A percentile compares a stretch with the other conserved stretches of the same genome.
These are phyloP conservation scores for Phrynocephalus forsythii DNA, from an alignment of 2,797 vertebrate genomes.

Conservation along the genomic window DNA sequence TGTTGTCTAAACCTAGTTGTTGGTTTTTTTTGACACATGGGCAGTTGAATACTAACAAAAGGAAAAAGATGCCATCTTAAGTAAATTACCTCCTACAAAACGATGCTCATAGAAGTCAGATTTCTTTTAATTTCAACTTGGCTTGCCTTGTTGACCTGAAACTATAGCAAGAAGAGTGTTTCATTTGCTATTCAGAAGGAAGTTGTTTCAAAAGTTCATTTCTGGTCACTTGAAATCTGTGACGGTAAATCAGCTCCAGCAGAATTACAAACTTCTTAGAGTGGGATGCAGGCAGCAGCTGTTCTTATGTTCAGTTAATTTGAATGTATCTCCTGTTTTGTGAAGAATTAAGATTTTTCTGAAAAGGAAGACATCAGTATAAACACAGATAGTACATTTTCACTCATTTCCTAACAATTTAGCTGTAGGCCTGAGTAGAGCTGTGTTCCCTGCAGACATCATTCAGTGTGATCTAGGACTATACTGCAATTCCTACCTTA, in stretches of 20 bases:
- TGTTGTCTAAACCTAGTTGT: background rate
- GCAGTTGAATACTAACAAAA: constrained; percentile 8
- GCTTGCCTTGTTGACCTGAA: constrained; percentile 9
- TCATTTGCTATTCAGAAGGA: background rate
- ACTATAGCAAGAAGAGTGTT: constrained; percentile 49
- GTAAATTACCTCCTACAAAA: background rate
- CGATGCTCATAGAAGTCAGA: background rate
- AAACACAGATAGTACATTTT: constrained; percentile 18
- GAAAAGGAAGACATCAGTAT: constrained; percentile 57
- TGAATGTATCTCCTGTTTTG: constrained; percentile 33
- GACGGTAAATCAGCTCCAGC: background rate
- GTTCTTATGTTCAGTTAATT: constrained; percentile 4
- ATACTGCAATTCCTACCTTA: constrained; percentile 48
- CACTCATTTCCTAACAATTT: constrained; percentile 11
- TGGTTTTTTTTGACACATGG: background rate
- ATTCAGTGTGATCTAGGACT: constrained; percentile 44
- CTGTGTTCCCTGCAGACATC: constrained; percentile 35
- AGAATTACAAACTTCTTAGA: background rate
- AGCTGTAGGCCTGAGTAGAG: background rate
- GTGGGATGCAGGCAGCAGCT: constrained; percentile 30
- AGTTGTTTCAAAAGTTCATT: constrained; percentile 3
- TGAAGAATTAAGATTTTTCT: constrained; percentile 37
- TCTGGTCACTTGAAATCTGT: rapidly evolving
- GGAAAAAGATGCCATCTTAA: background rate
- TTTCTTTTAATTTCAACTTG: background rate